Base-by-base conservation (phyloP, 2,888 invertebrate species). In the Uloborus plumipes region DNA sequence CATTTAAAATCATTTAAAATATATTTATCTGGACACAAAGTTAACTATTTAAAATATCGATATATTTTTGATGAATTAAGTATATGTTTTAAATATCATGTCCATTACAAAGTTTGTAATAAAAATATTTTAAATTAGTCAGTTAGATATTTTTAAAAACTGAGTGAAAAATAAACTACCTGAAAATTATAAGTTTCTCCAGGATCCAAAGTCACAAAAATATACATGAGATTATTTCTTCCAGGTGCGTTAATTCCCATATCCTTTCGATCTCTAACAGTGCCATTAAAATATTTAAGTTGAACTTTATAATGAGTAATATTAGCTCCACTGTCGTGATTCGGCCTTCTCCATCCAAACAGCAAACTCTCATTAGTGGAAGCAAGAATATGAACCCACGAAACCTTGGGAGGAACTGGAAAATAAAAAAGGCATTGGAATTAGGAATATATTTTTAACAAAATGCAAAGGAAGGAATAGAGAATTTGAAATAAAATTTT, bases 131-230 rank as follows among this genome's bases (percentile, higher is more conserved):
- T n/a, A n/a, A n/a, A n/a, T n/a, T n/a, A n/a, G n/a, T n/a, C n/a
- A n/a, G 11, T 11, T 9, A 6, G 11, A 39, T 11, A 7, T 6
- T 39, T 39, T 39, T 2, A 39, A 39, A 39, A 39, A 11, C 39
- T 9, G 11, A 1, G 1, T 7, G 6, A 59, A 26, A 18, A 6
- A 39, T 18, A 64, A 9, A 59, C 53, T 87, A 93, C 94, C 91
- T 93, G 92, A 88, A 96, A 95, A 84, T 92, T 91, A 87, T 96
- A 96, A 47, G 92, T 93, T 49, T 94, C 95, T 18, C 94, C 94
- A 0, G 95, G 93, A 86, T 93, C 92, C 70, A 96, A 89, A 88
- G 93, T 92, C 55, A 91, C 92, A 88, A 96, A 95, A 91, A 95
- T 93, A 86, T 94, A 95, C 0, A 94, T 86, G 62, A 85, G 85